Evolutionary conservation across 1,140 invertebrate genomes (phyloP), one percentile per base, ranked within the genome.

Genomic region (Halesus radiatus): DNA sequence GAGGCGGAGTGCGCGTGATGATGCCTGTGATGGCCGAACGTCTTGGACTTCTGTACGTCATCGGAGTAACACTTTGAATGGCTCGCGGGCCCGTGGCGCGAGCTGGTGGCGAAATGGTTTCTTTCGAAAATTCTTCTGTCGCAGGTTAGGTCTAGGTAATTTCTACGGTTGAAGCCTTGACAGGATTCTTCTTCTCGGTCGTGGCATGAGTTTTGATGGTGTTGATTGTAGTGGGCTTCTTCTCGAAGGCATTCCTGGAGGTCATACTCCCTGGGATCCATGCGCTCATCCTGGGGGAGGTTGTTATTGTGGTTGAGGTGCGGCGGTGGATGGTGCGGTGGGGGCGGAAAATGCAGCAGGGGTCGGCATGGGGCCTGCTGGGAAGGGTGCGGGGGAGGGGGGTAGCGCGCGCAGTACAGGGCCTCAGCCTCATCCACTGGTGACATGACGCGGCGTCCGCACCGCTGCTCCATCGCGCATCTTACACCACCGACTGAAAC

Each of bases 1-100:
- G 89, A 89, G 5, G 85, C 79, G 7, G 87, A 87, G 81, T 89
- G 88, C 6, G 87, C 84, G 79, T 89, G 88, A 78, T 88, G 86
- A 5, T 88, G 87, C n/a, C 87, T 80, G 52, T 83, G 82, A 58
- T 83, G 82, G 15, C 82, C 79, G 58, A 83, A 83, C 3, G 82
- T 83, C 56, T 83, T 83, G 5, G 82, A 83, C 23, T 81, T 83
- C 60, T 81, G 80, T 4, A 81, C 76, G 37, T 83, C 82, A 66
- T 83, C 82, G 50, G 82, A 83, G 68, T 83, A 83, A 52, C 82
- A 83, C 54, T 83, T 83, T 23, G 79, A 22, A 64, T 83, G 82
- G 60, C 32, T 79, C 15, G 66, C 52, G 6, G 23, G 74, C 13
- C 76, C 81, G 54, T 83, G 79, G n/a, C 82, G 76, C 2, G 82